Evolutionary conservation across 1,140 invertebrate genomes (phyloP).

Genomic region (Drosophila elegans): DNA sequence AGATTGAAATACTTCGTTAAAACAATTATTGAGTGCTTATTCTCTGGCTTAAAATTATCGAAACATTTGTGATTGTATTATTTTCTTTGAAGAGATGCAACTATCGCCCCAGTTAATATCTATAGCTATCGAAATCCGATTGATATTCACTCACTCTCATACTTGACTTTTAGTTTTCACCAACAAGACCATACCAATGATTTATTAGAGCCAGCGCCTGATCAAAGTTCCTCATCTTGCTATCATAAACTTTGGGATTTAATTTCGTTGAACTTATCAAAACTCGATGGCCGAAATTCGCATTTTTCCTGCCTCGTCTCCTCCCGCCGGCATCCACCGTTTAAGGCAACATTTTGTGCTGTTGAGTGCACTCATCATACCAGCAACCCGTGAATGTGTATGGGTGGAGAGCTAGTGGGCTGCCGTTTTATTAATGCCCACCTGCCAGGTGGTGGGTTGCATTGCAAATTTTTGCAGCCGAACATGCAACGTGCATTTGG

Average conservation of each 20-base stretch:
- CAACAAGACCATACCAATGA: background rate
- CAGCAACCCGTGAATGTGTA: conserved; percentile 48
- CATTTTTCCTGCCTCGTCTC: conserved; percentile 14
- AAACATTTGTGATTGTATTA: too few relatives aligned
- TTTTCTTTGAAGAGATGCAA: too few relatives aligned
- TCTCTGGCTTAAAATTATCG: too few relatives aligned
- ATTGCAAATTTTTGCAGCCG: conserved; percentile 77
- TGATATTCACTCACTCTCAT: too few relatives aligned
- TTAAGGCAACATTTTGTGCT: conserved; percentile 65
- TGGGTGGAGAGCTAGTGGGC: conserved; percentile 10
- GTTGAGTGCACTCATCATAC: conserved; percentile 80
- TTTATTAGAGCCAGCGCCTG: conserved; percentile 50
- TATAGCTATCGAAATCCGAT: too few relatives aligned
- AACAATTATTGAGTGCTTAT: too few relatives aligned
- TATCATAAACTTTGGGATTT: conserved; percentile 25
- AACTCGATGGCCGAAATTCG: conserved; percentile 26
- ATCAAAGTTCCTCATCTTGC: conserved; percentile 44
- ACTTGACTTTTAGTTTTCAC: too few relatives aligned
- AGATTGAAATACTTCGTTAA: background rate
- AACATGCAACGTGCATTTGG: conserved; percentile 82
- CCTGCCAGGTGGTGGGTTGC: conserved; percentile 61
- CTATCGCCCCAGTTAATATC: too few relatives aligned
- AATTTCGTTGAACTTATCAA: conserved; percentile 38
- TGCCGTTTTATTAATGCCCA: conserved; percentile 67
- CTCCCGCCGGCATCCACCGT: background rate